Evolutionary conservation across 2,113 vertebrate species (phyloP).

Genomic region (Zosterops pallidus): DNA sequence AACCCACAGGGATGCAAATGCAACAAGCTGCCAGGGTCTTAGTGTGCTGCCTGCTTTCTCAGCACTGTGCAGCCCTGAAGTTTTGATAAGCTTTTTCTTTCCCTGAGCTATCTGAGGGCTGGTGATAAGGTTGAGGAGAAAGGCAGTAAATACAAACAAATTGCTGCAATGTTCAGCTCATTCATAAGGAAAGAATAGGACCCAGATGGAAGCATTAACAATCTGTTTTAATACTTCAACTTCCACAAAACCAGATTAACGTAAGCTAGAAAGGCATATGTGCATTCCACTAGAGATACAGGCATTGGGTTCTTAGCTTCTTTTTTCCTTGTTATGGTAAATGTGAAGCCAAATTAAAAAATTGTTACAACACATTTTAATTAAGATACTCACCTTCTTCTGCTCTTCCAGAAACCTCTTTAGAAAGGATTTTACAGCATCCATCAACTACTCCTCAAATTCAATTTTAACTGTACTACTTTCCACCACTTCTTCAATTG

Average conservation of each 20-base stretch:
- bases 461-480: background rate
- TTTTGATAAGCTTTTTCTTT: constrained; percentile 51
- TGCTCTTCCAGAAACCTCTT: background rate
- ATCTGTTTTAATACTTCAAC: constrained; percentile 42
- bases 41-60: constrained; percentile 28
- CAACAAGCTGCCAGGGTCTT: constrained; percentile 52
- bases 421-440: constrained; percentile 6
- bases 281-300: constrained; percentile 9
- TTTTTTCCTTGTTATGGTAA: background rate
- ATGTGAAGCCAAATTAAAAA: constrained; percentile 15
- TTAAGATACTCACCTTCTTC: background rate
- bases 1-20: constrained; percentile 34
- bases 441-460: background rate
- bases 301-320: background rate
- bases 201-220: constrained; percentile 56
- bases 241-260: constrained; percentile 62
- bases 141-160: constrained; percentile 56
- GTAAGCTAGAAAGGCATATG: constrained; percentile 6
- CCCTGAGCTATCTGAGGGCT: constrained; percentile 32
- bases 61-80: constrained; percentile 9
- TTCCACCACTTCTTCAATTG: background rate
- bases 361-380: constrained; percentile 16
- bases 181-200: constrained; percentile 39
- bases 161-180: constrained; percentile 33
- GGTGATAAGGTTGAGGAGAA: constrained; percentile 51